These are phyloP conservation scores for Dryobates pubescens DNA, from an alignment of 2,797 vertebrate genomes.

Conservation along the genomic window DNA sequence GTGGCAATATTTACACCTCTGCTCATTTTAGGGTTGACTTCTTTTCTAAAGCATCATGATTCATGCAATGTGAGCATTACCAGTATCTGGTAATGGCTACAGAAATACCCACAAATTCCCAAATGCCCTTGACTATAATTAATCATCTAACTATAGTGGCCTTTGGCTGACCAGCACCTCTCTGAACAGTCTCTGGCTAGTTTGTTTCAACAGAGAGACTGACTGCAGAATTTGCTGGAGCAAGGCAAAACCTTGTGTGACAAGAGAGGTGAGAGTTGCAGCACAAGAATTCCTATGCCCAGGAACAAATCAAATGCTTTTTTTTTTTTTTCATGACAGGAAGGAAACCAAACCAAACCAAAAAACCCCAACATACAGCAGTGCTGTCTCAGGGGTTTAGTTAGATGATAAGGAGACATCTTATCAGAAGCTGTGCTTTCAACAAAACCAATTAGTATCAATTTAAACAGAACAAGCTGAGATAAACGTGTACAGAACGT, in stretches of 20 bases:
- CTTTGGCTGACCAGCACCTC: neutral
- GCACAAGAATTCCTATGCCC: neutral
- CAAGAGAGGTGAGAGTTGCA: neutral
- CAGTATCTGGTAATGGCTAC: neutral
- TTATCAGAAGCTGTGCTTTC: constrained; percentile 45
- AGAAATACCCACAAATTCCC: constrained; percentile 26
- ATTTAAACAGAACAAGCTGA: constrained; percentile 37
- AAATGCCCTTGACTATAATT: constrained; percentile 21
- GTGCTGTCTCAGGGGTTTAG: constrained; percentile 21
- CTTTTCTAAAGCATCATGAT: neutral
- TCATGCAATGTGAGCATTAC: neutral
- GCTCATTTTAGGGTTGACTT: neutral
- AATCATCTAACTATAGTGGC: constrained; percentile 17
- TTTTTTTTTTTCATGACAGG: neutral
- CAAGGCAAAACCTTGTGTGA: neutral
- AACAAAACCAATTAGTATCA: constrained; percentile 42
- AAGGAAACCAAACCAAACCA: neutral
- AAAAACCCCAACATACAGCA: neutral
- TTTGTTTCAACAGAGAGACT: neutral
- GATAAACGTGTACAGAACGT: neutral
- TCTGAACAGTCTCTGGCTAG: neutral
- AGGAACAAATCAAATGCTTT: neutral
- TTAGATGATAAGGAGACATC: constrained; percentile 23
- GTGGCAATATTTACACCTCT: neutral
- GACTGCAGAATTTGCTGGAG: neutral